phyloP scores from a whole-genome alignment of 2,888 invertebrate species.

The Druceiella hillmani region DNA sequence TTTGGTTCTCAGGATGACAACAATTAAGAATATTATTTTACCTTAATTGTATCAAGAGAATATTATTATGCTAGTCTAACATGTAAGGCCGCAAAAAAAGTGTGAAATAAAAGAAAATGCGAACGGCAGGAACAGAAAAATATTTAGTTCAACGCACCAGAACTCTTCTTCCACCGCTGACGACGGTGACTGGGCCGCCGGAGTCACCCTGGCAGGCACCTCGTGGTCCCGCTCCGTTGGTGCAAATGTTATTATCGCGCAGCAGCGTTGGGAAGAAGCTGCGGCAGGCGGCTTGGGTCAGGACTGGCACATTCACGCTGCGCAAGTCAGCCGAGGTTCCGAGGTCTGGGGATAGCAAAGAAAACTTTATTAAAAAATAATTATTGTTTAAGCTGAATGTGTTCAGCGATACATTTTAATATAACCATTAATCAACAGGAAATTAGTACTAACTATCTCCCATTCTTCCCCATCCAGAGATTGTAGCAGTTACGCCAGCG shows the following conservation, averaged over 20 bases:
- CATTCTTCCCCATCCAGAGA: conserved; percentile 34
- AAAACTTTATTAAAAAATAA: conserved; percentile 1
- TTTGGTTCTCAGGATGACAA: too few relatives aligned
- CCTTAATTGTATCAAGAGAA: too few relatives aligned
- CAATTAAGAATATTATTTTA: too few relatives aligned
- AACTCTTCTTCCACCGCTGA: conserved; percentile 23
- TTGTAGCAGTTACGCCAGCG: conserved; percentile 27
- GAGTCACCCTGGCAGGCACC: conserved; percentile 31
- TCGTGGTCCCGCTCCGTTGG: conserved; percentile 31
- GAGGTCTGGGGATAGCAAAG: conserved; percentile 20
- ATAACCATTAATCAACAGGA: too few relatives aligned
- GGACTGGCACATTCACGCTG: conserved; percentile 31
- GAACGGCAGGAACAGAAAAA: too few relatives aligned
- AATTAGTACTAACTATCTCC: too few relatives aligned
- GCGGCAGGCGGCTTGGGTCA: conserved; percentile 28
- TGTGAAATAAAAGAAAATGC: too few relatives aligned
- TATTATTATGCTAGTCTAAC: too few relatives aligned
- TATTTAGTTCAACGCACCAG: conserved; percentile 25
- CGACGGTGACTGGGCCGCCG: conserved; percentile 31
- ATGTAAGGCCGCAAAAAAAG: too few relatives aligned
- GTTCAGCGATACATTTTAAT: too few relatives aligned
- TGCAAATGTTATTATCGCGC: conserved; percentile 31
- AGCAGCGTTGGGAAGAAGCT: conserved; percentile 27
- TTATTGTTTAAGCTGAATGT: too few relatives aligned
- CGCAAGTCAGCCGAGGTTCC: conserved; percentile 27